phyloP scores from a whole-genome alignment of 2,888 invertebrate genomes.

The Timema podura region DNA sequence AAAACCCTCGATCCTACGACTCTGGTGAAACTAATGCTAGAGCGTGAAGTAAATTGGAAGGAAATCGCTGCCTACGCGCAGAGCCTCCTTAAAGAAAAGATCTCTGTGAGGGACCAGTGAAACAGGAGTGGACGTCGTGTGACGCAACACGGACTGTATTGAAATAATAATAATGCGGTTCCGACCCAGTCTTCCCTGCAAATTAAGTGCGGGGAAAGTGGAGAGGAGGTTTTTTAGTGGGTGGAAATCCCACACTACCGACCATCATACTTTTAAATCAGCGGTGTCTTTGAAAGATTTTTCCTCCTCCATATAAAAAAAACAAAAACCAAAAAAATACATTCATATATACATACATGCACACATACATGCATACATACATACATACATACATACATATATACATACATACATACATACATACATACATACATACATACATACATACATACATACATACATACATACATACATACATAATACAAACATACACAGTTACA shows the following conservation, averaged over 20 bases:
- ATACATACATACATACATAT: no score
- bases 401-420: no score
- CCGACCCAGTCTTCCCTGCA: conserved; percentile 7
- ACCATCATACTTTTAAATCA: background rate
- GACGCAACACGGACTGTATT: background rate
- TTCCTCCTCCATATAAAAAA: background rate
- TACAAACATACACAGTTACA: no score
- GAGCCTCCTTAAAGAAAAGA: no score
- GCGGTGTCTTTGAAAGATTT: background rate
- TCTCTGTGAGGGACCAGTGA: no score
- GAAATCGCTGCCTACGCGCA: background rate
- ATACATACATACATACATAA: no score
- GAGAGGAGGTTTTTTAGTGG: background rate
- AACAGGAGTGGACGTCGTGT: no score
- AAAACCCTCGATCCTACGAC: background rate
- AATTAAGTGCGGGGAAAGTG: background rate
- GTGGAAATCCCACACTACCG: background rate
- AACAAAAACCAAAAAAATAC: no score
- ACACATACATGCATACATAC: no score
- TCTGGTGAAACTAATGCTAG: background rate
- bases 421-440: no score
- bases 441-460: no score
- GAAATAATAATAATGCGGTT: background rate
- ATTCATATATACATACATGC: no score
- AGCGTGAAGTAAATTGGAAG: background rate